Evolutionary conservation across 2,113 vertebrate genomes (phyloP), one percentile per base, ranked within the genome.

Genomic region (Aleadryas rufinucha): DNA sequence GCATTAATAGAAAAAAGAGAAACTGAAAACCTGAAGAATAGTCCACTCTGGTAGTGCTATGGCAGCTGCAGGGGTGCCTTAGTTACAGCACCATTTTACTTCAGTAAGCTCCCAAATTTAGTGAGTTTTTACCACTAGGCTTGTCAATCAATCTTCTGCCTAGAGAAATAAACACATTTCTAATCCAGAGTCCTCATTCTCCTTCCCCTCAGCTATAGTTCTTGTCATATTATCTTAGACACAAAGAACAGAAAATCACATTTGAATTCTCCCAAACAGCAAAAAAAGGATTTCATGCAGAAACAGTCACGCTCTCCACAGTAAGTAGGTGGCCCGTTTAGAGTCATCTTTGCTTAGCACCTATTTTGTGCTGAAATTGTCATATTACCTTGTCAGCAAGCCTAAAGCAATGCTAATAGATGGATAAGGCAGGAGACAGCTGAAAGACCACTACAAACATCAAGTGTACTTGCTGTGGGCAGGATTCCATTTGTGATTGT

Each of bases 151-250:
- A 30, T 45, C 53, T 89, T 93, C 93, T 79, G 94, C 93, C 96
- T 78, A 78, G 56, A 92, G 95, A 94, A 97, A 87, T 76, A 92
- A 93, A 97, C 93, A 94, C 90, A 94, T 88, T 94, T 96, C 89
- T 65, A 84, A 75, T 87, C 72, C 80, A 72, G 50, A 93, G 88
- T 91, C 89, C 88, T 82, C 91, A 57, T 89, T 97, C 93, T 90
- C 96, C 94, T 97, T 96, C 96, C 96, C 94, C 49, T 84, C 69
- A 97, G 96, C 94, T 92, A 87, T 72, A 89, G 80, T 87, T 95
- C 90, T 57, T 95, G 95, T 97, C 96, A 79, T 57, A 53, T 54
- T 93, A 72, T 78, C 49, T 96, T 92, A 96, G 69, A 79, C 45
- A 93, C 16, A 85, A 79, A 94, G 74, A 41, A 20, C 57, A 84